A percentile compares a stretch with the other conserved stretches of the same genome.
These are phyloP conservation scores for Plebejus anna DNA, from an alignment of 2,888 invertebrate species.

Conservation along the genomic window DNA sequence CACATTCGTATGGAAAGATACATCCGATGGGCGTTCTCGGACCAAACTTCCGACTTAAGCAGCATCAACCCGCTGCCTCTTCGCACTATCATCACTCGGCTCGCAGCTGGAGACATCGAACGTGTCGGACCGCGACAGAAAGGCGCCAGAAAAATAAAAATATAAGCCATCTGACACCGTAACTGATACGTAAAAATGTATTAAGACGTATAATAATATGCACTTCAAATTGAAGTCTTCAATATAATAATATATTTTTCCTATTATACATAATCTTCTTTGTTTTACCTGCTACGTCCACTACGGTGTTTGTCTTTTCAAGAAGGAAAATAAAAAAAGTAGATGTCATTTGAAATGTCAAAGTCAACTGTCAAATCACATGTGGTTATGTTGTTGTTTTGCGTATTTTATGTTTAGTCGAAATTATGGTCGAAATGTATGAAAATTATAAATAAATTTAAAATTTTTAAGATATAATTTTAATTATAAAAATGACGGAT, in stretches of 20 bases:
- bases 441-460: conserved; percentile 21
- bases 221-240: not conserved
- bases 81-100: conserved; percentile 53
- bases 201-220: not conserved
- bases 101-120: conserved; percentile 68
- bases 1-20: conserved; percentile 72
- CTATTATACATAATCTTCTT: too few species aligned
- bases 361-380: conserved; percentile 9
- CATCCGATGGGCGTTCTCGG: conserved; percentile 70
- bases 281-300: too few species aligned
- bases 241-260: not conserved
- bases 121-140: conserved; percentile 60
- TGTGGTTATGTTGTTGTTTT: conserved; percentile 3
- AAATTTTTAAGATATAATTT: not conserved
- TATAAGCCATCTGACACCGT: not conserved
- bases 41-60: conserved; percentile 47
- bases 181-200: not conserved
- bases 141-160: conserved; percentile 39
- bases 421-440: conserved; percentile 2
- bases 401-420: not conserved
- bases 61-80: conserved; percentile 53
- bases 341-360: not conserved
- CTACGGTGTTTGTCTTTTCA: too few species aligned
- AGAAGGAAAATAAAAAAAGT: not conserved
- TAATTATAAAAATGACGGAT: conserved; percentile 53